Evolutionary conservation across 2,113 vertebrate species (phyloP).

Genomic region (Corvus moneduloides): DNA sequence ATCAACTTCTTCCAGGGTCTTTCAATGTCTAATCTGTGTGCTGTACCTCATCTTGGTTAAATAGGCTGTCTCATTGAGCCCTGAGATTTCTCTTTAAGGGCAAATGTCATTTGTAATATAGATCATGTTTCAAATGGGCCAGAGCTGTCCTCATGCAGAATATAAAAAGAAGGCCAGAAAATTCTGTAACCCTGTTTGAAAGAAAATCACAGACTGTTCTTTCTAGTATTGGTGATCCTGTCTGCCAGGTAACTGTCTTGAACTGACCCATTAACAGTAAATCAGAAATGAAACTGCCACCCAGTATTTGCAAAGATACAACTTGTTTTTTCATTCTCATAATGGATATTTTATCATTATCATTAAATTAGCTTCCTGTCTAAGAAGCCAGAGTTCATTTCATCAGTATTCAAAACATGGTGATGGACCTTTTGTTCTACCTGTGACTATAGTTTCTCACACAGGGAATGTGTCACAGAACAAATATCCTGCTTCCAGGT

Average conservation of each 20-base stretch:
- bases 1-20: not conserved
- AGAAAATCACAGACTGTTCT: not conserved
- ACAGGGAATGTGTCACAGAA: not conserved
- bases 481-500: not conserved
- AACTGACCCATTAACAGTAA: not conserved
- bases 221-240: not conserved
- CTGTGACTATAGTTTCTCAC: not conserved
- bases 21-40: not conserved
- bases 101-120: not conserved
- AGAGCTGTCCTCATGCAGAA: not conserved
- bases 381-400: not conserved
- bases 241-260: not conserved
- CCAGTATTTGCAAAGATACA: not conserved
- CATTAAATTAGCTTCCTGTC: not conserved
- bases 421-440: not conserved
- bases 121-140: not conserved
- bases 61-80: not conserved
- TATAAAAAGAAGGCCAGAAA: not conserved
- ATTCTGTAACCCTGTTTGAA: not conserved
- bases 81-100: not conserved
- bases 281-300: not conserved
- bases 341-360: not conserved
- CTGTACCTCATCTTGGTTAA: not conserved
- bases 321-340: not conserved
- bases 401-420: not conserved